These are phyloP conservation scores for Nematolebias whitei DNA, from an alignment of 2,113 vertebrate genomes.

Conservation along the genomic window DNA sequence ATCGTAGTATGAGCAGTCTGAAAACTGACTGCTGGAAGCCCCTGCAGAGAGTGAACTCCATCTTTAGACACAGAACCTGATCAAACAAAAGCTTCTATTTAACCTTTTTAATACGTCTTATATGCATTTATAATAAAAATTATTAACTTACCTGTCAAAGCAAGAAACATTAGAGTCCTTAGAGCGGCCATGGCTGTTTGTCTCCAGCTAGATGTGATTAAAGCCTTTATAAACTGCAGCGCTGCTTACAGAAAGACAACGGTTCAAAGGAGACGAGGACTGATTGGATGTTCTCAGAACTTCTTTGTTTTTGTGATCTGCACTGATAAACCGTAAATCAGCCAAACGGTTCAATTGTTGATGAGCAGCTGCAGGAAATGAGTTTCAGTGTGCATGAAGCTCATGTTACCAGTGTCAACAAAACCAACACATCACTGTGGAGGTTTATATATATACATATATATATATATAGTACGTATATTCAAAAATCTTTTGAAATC, in stretches of 20 bases:
- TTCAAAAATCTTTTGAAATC: too few species aligned
- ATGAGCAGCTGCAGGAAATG: constrained; percentile 28
- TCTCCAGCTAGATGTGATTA: neutral
- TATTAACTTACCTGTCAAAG: constrained; percentile 42
- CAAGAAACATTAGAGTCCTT: neutral
- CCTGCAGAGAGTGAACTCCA: neutral
- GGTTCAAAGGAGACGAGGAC: neutral
- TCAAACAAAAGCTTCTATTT: too few species aligned
- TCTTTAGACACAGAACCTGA: too few species aligned
- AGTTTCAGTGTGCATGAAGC: neutral
- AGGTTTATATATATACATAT: neutral
- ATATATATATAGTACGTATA: too few species aligned
- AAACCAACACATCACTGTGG: neutral
- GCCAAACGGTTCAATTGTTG: neutral
- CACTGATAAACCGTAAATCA: neutral
- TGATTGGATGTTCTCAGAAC: neutral
- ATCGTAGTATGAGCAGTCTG: constrained; percentile 74
- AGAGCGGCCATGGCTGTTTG: constrained; percentile 33
- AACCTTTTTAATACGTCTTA: too few species aligned
- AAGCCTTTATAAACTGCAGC: constrained; percentile 7
- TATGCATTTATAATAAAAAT: constrained; percentile 42
- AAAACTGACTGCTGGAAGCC: constrained; percentile 16
- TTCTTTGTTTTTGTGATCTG: constrained; percentile 9
- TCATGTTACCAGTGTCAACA: neutral
- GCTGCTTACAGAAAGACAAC: neutral